These are phyloP conservation scores for Papilio machaon DNA, from an alignment of 1,140 invertebrate genomes.

Conservation along the genomic window DNA sequence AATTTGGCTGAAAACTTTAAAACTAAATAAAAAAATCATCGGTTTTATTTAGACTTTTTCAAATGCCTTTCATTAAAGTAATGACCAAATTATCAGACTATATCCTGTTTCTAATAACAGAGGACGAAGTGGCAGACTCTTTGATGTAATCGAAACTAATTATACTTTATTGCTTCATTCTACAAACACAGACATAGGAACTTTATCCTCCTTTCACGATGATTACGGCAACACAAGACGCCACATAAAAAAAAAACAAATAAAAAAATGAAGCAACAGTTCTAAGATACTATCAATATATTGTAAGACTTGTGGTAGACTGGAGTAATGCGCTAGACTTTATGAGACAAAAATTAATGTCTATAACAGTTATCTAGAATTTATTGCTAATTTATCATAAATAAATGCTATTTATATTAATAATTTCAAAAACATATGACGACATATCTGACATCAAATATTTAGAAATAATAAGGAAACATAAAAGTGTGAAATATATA, in stretches of 20 bases:
- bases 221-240: background rate
- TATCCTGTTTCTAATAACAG: background rate
- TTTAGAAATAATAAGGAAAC: background rate
- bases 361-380: no score
- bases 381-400: no score
- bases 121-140: background rate
- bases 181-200: background rate
- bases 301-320: no score
- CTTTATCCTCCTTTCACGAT: constrained; percentile 3
- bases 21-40: background rate
- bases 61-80: background rate
- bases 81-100: background rate
- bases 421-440: background rate
- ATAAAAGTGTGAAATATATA: background rate
- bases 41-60: background rate
- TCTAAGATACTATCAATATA: background rate
- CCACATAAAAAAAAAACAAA: background rate
- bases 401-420: background rate
- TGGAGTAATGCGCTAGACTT: no score
- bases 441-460: background rate
- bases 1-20: background rate
- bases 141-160: constrained; percentile 8
- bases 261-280: background rate
- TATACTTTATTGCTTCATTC: background rate
- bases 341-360: no score